Conservation (phyloP, 2,888 invertebrate species). For the Neelides folsomi region DNA sequence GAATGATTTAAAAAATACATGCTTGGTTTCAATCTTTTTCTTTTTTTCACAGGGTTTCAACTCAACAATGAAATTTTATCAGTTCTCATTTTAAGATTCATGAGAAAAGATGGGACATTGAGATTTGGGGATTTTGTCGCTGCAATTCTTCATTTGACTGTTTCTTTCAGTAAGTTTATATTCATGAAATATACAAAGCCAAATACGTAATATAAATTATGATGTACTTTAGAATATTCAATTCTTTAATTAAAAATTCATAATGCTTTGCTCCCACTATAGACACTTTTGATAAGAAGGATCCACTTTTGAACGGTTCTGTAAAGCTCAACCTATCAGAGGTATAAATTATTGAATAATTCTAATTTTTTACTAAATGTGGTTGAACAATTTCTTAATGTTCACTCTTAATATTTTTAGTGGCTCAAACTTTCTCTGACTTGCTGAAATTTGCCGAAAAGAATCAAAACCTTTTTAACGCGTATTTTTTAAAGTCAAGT, state of each 20-base stretch:
- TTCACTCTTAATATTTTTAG: slow-evolving; percentile 27
- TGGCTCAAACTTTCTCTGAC: slow-evolving; percentile 35
- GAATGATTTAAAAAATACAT: background rate
- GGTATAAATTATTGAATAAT: no score
- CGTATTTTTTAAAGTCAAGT: no score
- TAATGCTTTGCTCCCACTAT: slow-evolving; percentile 34
- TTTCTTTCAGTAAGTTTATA: slow-evolving; percentile 63
- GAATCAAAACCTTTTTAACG: no score
- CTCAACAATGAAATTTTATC: slow-evolving; percentile 71
- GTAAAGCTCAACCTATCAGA: slow-evolving; percentile 68
- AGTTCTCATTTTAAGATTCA: slow-evolving; percentile 68
- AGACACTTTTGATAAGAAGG: slow-evolving; percentile 62
- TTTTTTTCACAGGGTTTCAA: slow-evolving; percentile 51
- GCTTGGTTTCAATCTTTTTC: background rate
- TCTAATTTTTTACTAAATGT: background rate
- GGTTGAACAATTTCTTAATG: slow-evolving; percentile 1
- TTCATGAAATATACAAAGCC: background rate
- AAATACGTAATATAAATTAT: background rate
- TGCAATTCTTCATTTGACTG: slow-evolving; percentile 71
- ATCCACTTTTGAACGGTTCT: slow-evolving; percentile 63
- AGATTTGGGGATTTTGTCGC: slow-evolving; percentile 85
- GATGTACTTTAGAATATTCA: background rate
- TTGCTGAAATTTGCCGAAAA: slow-evolving; percentile 22
- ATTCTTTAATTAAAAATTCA: background rate
- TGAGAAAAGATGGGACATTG: slow-evolving; percentile 82